These are phyloP conservation scores for Synaphobranchus kaupii DNA, from an alignment of 2,797 vertebrate species.

Conservation along the genomic window DNA sequence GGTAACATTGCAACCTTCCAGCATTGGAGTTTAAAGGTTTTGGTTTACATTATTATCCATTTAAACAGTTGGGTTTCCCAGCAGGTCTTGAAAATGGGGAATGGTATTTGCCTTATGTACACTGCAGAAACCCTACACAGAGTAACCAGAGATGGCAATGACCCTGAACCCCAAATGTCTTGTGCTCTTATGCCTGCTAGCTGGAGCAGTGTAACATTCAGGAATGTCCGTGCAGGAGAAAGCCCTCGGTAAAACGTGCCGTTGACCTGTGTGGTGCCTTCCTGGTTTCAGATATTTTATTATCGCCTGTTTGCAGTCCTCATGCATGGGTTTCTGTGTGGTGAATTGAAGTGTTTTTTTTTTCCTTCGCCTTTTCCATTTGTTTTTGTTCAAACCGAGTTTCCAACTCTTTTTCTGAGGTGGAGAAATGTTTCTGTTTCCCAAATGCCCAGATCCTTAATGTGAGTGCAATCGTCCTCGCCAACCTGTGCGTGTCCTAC, in stretches of 20 bases:
- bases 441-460: conserved; percentile 79
- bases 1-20: background rate
- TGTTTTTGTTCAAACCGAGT: background rate
- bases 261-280: background rate
- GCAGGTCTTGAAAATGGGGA: background rate
- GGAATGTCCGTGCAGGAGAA: conserved; percentile 79
- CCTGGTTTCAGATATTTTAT: conserved; percentile 43
- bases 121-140: background rate
- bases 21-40: background rate
- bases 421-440: background rate
- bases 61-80: background rate
- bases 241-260: conserved; percentile 74
- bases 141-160: background rate
- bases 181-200: conserved; percentile 60
- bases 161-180: conserved; percentile 22
- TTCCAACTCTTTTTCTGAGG: background rate
- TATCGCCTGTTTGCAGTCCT: conserved; percentile 25
- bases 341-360: conserved; percentile 38
- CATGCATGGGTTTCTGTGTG: conserved; percentile 53
- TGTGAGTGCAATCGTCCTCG: conserved; percentile 91
- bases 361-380: background rate
- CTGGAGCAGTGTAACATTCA: conserved; percentile 82
- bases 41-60: background rate
- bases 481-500: conserved; percentile 95
- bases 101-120: background rate